A percentile compares a stretch with the other conserved stretches of the same genome.
These are phyloP conservation scores for Oncorhynchus gorbuscha DNA, from an alignment of 2,113 vertebrate genomes.

Conservation along the genomic window DNA sequence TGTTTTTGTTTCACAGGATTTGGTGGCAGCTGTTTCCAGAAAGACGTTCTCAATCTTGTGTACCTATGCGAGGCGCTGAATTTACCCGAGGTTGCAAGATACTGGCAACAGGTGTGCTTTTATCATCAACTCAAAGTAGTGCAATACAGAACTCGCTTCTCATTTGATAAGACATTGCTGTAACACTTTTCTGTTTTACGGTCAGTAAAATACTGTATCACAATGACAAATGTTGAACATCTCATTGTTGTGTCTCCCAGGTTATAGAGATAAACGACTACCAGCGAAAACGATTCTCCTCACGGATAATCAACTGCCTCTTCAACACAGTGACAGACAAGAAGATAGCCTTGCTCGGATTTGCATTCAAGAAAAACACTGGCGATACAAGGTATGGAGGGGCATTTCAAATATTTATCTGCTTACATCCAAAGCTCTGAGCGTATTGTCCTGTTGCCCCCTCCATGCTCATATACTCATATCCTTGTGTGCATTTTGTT, in stretches of 20 bases:
- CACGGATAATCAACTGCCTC: conserved; percentile 85
- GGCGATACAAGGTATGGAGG: conserved; percentile 83
- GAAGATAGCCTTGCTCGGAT: conserved; percentile 88
- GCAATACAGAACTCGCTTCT: not conserved
- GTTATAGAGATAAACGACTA: conserved; percentile 92
- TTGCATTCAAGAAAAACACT: conserved; percentile 90
- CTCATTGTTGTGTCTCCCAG: conserved; percentile 57
- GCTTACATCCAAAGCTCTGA: not conserved
- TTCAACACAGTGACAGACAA: conserved; percentile 89
- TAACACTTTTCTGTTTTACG: not conserved
- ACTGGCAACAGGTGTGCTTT: conserved; percentile 85
- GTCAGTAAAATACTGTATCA: not conserved
- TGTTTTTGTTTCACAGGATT: conserved; percentile 71
- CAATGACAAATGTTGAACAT: not conserved
- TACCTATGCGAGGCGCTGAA: conserved; percentile 89
- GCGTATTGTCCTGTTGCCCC: not conserved
- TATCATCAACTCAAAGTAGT: not conserved
- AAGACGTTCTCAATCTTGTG: conserved; percentile 88
- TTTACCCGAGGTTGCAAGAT: conserved; percentile 84
- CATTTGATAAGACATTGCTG: not conserved
- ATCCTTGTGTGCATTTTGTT: not conserved
- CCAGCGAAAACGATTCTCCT: conserved; percentile 85
- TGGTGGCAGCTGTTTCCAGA: conserved; percentile 90
- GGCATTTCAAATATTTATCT: not conserved
- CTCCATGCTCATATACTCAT: not conserved